These are phyloP conservation scores for Drosophila melanogaster DNA, from an alignment of 1,140 invertebrate species.

Conservation along the genomic window Release_6_plus_ISO1_MT NT_033779.5:11942001-11942500, in stretches of 20 bases:
- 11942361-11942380: constrained; percentile 44
- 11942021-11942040: neutral
- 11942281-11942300: constrained; percentile 48
- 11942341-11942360: constrained; percentile 40
- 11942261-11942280: constrained; percentile 35
- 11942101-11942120: constrained; percentile 45
- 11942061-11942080: constrained; percentile 44
- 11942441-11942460: neutral
- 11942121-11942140: constrained; percentile 46
- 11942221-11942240: constrained; percentile 21
- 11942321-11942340: constrained; percentile 25
- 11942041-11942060: constrained; percentile 36
- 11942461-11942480: constrained; percentile 45
- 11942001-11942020: neutral
- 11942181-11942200: constrained; percentile 48
- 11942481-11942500: constrained; percentile 48
- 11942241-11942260: constrained; percentile 28
- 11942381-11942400: constrained; percentile 58
- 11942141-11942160: constrained; percentile 27
- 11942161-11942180: constrained; percentile 30
- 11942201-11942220: constrained; percentile 20
- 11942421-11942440: too few relatives aligned
- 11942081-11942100: constrained; percentile 38
- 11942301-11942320: constrained; percentile 55
- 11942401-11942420: constrained; percentile 27